Percentiles rank a stretch among this genome's conserved stretches.
phyloP scores from a whole-genome alignment of 2,888 invertebrate species.

The Taenaris catops region DNA sequence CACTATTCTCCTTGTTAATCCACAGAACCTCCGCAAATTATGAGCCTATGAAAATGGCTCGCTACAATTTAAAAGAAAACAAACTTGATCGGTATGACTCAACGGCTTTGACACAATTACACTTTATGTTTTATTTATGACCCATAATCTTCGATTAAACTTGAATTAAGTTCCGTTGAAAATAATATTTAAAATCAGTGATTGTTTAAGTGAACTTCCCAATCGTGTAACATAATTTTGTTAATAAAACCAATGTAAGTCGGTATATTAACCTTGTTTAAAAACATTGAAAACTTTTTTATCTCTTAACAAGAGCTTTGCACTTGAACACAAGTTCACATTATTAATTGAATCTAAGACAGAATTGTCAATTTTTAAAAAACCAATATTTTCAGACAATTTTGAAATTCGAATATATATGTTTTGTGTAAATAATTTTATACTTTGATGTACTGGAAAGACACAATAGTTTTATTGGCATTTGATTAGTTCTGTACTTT shows the following conservation, averaged over 20 bases:
- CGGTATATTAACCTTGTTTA: constrained; percentile 4
- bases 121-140: constrained; percentile 20
- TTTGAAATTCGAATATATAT: too few relatives aligned
- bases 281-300: not conserved
- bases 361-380: too few relatives aligned
- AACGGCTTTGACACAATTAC: constrained; percentile 30
- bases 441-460: too few relatives aligned
- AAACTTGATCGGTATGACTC: constrained; percentile 21
- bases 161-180: constrained; percentile 11
- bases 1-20: too few relatives aligned
- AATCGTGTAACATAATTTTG: constrained; percentile 1
- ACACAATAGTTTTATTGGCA: too few relatives aligned
- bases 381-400: too few relatives aligned
- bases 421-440: too few relatives aligned
- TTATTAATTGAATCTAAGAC: too few relatives aligned
- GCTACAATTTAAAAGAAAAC: constrained; percentile 5
- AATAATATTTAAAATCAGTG: constrained; percentile 1
- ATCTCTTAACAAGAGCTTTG: not conserved
- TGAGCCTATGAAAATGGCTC: too few relatives aligned
- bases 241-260: constrained; percentile 2
- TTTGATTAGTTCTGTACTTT: too few relatives aligned
- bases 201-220: not conserved
- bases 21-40: too few relatives aligned
- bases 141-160: constrained; percentile 5
- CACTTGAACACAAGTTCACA: too few relatives aligned